phyloP scores from a whole-genome alignment of 1,140 invertebrate species.

The Doryteuthis pealeii region DNA sequence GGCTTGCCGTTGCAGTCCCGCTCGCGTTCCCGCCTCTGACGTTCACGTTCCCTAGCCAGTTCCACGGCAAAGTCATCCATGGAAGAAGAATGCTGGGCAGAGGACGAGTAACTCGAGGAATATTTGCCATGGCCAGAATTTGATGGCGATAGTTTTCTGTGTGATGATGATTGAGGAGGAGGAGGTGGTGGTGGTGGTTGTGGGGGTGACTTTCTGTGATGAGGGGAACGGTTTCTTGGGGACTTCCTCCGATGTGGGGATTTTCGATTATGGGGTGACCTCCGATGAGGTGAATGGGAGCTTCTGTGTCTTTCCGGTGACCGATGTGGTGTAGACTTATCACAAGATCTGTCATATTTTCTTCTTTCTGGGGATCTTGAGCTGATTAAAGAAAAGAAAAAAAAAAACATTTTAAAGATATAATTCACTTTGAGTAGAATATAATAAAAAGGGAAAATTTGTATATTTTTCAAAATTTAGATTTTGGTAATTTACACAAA shows the following conservation, averaged over 20 bases:
- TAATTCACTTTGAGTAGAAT: no score
- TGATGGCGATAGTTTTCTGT: slow-evolving; percentile 8
- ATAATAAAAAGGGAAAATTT: no score
- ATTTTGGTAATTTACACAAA: no score
- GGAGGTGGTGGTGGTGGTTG: neutral
- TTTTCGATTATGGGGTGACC: slow-evolving; percentile 1
- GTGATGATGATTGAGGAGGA: neutral
- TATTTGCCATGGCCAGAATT: neutral
- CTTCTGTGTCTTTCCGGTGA: neutral
- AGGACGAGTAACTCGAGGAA: neutral
- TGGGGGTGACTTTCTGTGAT: neutral
- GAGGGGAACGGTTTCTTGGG: slow-evolving; percentile 23
- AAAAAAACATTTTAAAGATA: neutral
- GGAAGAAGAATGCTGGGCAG: neutral
- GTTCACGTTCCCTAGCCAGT: slow-evolving; percentile 43
- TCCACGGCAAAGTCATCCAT: slow-evolving; percentile 45
- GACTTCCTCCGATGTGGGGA: slow-evolving; percentile 19
- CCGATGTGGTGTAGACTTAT: neutral
- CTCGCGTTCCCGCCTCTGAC: slow-evolving; percentile 41
- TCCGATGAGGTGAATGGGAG: neutral
- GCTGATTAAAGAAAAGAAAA: neutral
- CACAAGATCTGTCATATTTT: neutral
- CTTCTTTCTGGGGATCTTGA: slow-evolving; percentile 1
- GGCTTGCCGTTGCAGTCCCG: neutral
- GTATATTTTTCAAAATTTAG: no score